A percentile compares a stretch with the other conserved stretches of the same genome.
phyloP scores from a whole-genome alignment of 2,888 invertebrate species.

The Saturnia pavonia region DNA sequence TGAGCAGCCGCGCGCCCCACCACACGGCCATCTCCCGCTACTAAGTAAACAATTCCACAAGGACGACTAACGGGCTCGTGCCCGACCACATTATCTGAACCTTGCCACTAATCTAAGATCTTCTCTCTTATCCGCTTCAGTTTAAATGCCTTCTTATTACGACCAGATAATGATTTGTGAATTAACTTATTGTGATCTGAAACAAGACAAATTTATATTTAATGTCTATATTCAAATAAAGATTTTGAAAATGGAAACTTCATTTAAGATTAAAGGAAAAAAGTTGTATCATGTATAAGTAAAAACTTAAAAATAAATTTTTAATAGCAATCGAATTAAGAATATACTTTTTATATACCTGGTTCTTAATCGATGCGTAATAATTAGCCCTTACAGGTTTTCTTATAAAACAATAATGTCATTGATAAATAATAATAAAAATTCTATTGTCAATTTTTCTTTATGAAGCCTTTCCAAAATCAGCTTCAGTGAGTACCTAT shows the following conservation, averaged over 20 bases:
- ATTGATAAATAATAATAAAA: too few relatives aligned
- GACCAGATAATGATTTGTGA: conserved; percentile 21
- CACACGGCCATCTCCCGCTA: conserved; percentile 65
- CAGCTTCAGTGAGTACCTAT: too few relatives aligned
- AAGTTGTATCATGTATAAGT: too few relatives aligned
- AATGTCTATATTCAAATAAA: not conserved
- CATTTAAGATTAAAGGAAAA: not conserved
- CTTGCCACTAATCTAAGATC: conserved; percentile 36
- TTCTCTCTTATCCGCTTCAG: conserved; percentile 42
- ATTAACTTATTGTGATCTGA: conserved; percentile 35
- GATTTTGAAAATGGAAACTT: not conserved
- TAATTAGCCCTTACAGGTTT: too few relatives aligned
- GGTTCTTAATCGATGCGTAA: too few relatives aligned
- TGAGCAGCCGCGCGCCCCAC: conserved; percentile 63
- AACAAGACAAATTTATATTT: conserved; percentile 36
- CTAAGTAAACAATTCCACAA: conserved; percentile 68
- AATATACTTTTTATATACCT: too few relatives aligned
- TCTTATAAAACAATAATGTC: too few relatives aligned
- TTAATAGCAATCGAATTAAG: too few relatives aligned
- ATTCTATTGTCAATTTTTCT: too few relatives aligned
- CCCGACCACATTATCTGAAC: conserved; percentile 73
- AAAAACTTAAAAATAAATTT: too few relatives aligned
- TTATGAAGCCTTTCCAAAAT: too few relatives aligned
- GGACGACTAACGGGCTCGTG: conserved; percentile 64
- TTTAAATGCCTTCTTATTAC: conserved; percentile 32